phyloP scores from a whole-genome alignment of 2,113 vertebrate species.

The Helogale parvula region DNA sequence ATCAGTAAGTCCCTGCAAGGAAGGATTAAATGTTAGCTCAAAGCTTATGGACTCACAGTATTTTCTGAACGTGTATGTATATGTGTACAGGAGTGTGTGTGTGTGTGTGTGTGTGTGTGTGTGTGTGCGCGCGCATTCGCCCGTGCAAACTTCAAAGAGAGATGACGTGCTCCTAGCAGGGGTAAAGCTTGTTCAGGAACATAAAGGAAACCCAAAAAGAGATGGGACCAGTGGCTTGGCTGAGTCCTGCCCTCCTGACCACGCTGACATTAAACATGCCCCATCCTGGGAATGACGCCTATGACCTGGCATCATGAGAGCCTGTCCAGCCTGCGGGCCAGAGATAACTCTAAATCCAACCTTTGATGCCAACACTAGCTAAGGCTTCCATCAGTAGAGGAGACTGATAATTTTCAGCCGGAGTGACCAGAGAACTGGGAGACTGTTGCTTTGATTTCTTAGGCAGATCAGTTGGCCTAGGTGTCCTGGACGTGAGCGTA shows the following conservation, averaged over 20 bases:
- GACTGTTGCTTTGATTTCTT: not conserved
- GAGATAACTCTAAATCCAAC: not conserved
- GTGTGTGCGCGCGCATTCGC: accelerated
- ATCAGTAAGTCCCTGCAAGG: not conserved
- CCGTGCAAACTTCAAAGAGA: not conserved
- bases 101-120: not conserved
- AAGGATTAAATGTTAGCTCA: not conserved
- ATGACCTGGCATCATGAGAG: not conserved
- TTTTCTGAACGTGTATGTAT: not conserved
- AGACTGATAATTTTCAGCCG: not conserved
- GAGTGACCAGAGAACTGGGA: not conserved
- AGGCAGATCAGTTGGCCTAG: not conserved
- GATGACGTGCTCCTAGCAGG: not conserved
- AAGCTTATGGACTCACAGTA: not conserved
- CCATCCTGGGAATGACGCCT: not conserved
- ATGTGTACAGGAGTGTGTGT: no score
- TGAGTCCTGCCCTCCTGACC: not conserved
- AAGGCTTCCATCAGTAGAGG: not conserved
- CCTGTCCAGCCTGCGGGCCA: not conserved
- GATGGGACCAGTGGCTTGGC: not conserved
- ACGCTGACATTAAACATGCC: not conserved
- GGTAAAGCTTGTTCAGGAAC: not conserved
- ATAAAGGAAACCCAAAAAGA: not conserved
- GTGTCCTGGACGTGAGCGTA: not conserved
- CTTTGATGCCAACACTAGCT: not conserved